Evolutionary conservation across 2,113 vertebrate species (phyloP).

Genomic region (Candoia aspera): DNA sequence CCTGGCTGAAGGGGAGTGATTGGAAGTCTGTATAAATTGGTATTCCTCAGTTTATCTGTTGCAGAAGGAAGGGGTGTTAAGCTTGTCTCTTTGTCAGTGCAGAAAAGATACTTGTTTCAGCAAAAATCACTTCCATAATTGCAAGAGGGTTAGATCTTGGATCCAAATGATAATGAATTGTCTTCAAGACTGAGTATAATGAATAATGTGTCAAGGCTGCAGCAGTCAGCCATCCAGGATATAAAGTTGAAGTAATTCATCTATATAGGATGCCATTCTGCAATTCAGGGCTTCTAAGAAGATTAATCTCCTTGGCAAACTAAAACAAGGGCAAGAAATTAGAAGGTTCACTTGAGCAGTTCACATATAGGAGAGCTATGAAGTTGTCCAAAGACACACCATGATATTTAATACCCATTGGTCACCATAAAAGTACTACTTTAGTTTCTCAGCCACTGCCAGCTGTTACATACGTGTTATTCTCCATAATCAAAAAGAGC

Average conservation of each 20-base stretch:
- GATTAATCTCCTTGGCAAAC: not conserved
- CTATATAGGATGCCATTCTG: not conserved
- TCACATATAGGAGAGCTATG: not conserved
- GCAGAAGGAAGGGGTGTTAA: not conserved
- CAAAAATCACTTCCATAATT: not conserved
- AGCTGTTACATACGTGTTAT: not conserved
- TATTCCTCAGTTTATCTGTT: not conserved
- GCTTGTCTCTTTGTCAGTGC: not conserved
- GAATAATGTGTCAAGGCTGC: not conserved
- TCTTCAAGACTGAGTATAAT: not conserved
- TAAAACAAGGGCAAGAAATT: not conserved
- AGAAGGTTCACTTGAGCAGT: not conserved
- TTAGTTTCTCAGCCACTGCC: not conserved
- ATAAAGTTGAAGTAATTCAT: not conserved
- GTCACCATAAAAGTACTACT: not conserved
- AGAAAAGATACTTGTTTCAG: not conserved
- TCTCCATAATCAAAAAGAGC: not conserved
- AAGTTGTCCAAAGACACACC: not conserved
- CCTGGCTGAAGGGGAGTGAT: not conserved
- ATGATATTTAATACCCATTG: not conserved
- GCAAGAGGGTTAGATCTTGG: not conserved
- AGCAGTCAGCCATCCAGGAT: not conserved
- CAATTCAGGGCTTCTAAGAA: not conserved
- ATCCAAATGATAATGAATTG: not conserved
- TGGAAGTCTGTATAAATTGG: not conserved